These are phyloP conservation scores for Smithornis capensis DNA, from an alignment of 2,113 vertebrate species.

Conservation along the genomic window DNA sequence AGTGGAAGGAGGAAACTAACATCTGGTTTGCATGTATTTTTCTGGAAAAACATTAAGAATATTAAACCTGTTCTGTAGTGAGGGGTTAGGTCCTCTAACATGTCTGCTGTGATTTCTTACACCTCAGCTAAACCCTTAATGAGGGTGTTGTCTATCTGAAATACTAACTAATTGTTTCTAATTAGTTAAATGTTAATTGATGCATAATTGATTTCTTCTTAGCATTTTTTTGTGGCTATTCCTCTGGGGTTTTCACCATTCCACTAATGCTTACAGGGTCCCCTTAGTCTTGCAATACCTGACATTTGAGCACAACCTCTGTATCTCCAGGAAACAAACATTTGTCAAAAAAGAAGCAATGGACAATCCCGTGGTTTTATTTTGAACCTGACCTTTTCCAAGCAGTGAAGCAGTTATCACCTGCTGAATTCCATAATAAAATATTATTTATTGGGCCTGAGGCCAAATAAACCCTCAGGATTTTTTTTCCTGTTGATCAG, in stretches of 20 bases:
- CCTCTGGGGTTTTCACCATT: background rate
- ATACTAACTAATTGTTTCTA: slow-evolving; percentile 10
- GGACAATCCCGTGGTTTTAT: background rate
- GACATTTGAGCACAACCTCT: background rate
- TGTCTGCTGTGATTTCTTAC: background rate
- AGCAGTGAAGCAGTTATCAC: background rate
- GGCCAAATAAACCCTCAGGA: background rate
- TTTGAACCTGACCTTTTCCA: background rate
- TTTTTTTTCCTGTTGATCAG: background rate
- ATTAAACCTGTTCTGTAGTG: background rate
- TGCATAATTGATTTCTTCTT: background rate
- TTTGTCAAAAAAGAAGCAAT: background rate
- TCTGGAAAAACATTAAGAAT: background rate
- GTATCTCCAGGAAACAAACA: background rate
- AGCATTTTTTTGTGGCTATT: background rate
- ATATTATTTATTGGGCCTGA: background rate
- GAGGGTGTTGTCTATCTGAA: background rate
- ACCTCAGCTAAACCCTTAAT: background rate
- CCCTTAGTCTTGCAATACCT: background rate
- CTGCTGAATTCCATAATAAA: background rate
- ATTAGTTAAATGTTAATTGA: background rate
- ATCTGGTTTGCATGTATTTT: background rate
- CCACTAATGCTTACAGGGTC: background rate
- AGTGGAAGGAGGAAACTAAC: background rate
- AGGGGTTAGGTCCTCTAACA: background rate